phyloP scores from a whole-genome alignment of 1,140 invertebrate genomes.

The Tetramorium simillimum region DNA sequence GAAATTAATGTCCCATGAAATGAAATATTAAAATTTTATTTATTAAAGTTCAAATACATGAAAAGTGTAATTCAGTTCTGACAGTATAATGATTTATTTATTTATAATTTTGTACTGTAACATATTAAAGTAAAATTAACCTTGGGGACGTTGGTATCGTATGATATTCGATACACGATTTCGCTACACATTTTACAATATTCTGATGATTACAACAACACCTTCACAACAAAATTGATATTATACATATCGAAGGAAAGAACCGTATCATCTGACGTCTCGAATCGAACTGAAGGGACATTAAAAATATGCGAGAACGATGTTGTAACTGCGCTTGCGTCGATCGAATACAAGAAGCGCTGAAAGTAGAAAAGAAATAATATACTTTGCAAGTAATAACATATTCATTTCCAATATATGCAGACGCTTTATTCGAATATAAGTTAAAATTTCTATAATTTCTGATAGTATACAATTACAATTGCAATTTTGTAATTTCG shows the following conservation, averaged over 20 bases:
- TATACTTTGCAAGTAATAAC: neutral
- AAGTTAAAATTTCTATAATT: neutral
- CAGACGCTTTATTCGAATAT: neutral
- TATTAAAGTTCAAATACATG: neutral
- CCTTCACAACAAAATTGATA: neutral
- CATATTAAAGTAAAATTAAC: too few species aligned
- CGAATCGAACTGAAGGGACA: slow-evolving; percentile 12
- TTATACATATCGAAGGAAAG: neutral
- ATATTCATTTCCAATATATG: neutral
- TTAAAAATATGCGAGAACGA: neutral
- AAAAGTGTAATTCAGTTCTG: neutral
- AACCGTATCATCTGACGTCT: neutral
- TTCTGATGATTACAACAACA: neutral
- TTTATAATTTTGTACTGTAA: neutral
- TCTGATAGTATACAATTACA: too few species aligned
- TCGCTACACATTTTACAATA: neutral
- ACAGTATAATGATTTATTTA: neutral
- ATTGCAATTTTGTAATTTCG: too few species aligned
- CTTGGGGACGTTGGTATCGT: neutral
- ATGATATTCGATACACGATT: neutral
- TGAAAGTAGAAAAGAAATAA: neutral
- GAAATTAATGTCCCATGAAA: neutral
- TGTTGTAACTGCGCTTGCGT: slow-evolving; percentile 38
- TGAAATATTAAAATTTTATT: neutral
- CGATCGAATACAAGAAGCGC: neutral